Percentiles rank a stretch among this genome's conserved stretches.
Evolutionary conservation across 2,113 vertebrate species (phyloP).

Genomic region (Pantherophis guttatus): DNA sequence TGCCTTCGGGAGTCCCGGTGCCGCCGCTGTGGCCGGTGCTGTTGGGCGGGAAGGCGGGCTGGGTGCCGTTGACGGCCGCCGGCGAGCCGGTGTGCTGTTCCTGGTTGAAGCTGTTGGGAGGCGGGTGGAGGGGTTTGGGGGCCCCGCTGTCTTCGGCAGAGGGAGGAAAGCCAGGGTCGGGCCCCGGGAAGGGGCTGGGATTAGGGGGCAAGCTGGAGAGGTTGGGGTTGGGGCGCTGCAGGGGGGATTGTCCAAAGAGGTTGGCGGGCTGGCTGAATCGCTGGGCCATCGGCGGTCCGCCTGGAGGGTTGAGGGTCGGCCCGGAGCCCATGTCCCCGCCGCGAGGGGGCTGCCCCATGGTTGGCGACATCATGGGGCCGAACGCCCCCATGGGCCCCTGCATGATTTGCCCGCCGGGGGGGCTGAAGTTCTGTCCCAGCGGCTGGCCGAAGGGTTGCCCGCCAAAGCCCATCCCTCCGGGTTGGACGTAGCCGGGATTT

Average conservation of each 20-base stretch:
- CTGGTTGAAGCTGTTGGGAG: constrained; percentile 58
- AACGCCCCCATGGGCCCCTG: constrained; percentile 81
- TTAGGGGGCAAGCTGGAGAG: constrained; percentile 80
- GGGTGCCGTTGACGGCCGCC: constrained; percentile 68
- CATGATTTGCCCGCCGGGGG: constrained; percentile 81
- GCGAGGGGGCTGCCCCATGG: constrained; percentile 73
- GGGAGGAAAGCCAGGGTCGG: constrained; percentile 65
- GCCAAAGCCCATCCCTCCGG: constrained; percentile 68
- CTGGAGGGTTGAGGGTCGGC: constrained; percentile 76
- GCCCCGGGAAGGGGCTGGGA: constrained; percentile 76
- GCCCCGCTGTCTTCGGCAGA: constrained; percentile 59
- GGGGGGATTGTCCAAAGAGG: constrained; percentile 86
- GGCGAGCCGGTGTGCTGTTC: constrained; percentile 72
- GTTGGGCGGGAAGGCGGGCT: constrained; percentile 58
- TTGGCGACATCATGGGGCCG: constrained; percentile 89
- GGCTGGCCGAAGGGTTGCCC: constrained; percentile 72
- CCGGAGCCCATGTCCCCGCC: constrained; percentile 75
- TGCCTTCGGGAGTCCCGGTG: constrained; percentile 76
- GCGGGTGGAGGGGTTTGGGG: constrained; percentile 62
- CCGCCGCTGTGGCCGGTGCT: constrained; percentile 50
- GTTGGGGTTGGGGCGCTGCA: constrained; percentile 78
- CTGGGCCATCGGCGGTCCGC: constrained; percentile 61
- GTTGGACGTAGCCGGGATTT: constrained; percentile 69
- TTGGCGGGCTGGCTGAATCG: constrained; percentile 79
- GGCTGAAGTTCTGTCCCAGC: constrained; percentile 85